phyloP scores from a whole-genome alignment of 2,888 invertebrate species.

The Callyntrura sp. region DNA sequence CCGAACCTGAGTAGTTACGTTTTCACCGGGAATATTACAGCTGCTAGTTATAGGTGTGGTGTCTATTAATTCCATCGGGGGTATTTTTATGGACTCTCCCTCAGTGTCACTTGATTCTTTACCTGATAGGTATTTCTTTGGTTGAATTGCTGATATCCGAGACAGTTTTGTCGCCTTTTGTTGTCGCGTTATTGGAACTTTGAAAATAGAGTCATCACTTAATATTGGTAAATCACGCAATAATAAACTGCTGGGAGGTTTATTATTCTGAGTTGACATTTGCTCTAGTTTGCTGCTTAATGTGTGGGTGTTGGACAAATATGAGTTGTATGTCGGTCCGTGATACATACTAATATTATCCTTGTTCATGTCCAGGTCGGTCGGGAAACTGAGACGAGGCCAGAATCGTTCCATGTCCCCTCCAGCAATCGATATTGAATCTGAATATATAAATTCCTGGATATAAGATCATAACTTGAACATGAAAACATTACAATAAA shows the following conservation, averaged over 20 bases:
- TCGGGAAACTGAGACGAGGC: slow-evolving; percentile 81
- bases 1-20: slow-evolving; percentile 42
- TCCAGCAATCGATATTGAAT: slow-evolving; percentile 82
- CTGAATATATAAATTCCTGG: slow-evolving; percentile 61
- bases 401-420: slow-evolving; percentile 83
- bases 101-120: slow-evolving; percentile 83
- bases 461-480: not conserved
- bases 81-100: slow-evolving; percentile 82
- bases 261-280: slow-evolving; percentile 73
- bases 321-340: slow-evolving; percentile 42
- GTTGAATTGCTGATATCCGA: slow-evolving; percentile 28
- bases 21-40: slow-evolving; percentile 64
- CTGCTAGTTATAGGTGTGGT: slow-evolving; percentile 81
- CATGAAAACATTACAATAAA: not conserved
- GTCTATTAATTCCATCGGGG: slow-evolving; percentile 83
- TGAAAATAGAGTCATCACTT: slow-evolving; percentile 83
- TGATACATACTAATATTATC: slow-evolving; percentile 77
- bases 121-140: slow-evolving; percentile 67
- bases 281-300: slow-evolving; percentile 73
- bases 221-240: slow-evolving; percentile 80
- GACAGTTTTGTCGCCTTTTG: slow-evolving; percentile 58
- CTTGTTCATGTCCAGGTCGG: slow-evolving; percentile 75
- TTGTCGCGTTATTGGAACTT: slow-evolving; percentile 77
- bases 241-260: slow-evolving; percentile 72
- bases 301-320: slow-evolving; percentile 51